A percentile compares a stretch with the other conserved stretches of the same genome.
These are phyloP conservation scores for Nasonia giraulti DNA, from an alignment of 1,140 invertebrate genomes.

Conservation along the genomic window DNA sequence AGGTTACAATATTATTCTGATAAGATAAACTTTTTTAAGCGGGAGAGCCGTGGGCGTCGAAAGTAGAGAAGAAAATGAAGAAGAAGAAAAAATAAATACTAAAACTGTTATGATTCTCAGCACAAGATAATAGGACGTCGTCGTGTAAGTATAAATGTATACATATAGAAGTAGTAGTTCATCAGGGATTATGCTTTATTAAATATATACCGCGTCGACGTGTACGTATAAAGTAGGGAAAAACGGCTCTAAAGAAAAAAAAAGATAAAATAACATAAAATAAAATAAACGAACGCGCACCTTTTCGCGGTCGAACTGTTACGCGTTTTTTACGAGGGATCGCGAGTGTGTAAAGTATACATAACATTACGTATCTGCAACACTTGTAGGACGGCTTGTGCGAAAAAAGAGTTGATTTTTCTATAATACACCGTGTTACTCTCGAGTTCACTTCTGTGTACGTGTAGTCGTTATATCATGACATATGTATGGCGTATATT, in stretches of 20 bases:
- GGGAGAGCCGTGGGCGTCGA: neutral
- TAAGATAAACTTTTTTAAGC: neutral
- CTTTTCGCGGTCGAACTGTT: constrained; percentile 52
- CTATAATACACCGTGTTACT: constrained; percentile 44
- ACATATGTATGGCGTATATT: neutral
- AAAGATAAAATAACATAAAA: neutral
- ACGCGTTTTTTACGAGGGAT: constrained; percentile 54
- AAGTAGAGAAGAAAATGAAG: neutral
- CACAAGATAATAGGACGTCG: constrained; percentile 18
- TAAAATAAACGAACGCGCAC: neutral
- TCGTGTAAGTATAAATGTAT: neutral
- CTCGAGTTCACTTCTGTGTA: neutral
- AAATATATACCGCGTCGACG: neutral
- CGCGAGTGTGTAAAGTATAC: constrained; percentile 5
- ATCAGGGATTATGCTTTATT: constrained; percentile 33
- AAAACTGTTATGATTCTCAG: constrained; percentile 47
- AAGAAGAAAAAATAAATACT: neutral
- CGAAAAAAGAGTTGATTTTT: constrained; percentile 58
- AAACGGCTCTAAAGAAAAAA: neutral
- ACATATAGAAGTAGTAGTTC: constrained; percentile 24
- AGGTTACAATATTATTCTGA: constrained; percentile 1
- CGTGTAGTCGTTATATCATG: neutral
- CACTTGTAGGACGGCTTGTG: constrained; percentile 20
- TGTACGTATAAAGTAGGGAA: neutral
- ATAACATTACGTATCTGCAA: neutral